Evolutionary conservation across 2,113 vertebrate species (phyloP).

Genomic region (Fulmarus glacialis): DNA sequence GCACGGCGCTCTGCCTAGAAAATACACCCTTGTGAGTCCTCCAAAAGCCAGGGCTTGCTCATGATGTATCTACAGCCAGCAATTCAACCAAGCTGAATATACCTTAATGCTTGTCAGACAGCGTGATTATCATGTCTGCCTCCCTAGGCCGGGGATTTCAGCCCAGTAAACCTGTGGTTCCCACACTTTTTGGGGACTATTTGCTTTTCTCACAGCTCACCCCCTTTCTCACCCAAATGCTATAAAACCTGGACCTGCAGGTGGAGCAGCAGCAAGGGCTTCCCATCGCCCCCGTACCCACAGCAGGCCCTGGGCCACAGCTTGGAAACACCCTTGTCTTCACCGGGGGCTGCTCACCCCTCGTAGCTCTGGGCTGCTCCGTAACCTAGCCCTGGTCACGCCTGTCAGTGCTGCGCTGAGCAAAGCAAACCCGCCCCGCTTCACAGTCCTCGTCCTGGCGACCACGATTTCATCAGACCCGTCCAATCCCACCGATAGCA

Average conservation of each 20-base stretch:
- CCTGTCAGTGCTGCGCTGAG: neutral
- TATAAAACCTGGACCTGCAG: neutral
- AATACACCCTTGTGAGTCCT: neutral
- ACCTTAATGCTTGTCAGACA: neutral
- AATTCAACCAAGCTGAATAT: neutral
- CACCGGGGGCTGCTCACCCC: neutral
- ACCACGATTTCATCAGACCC: fast-evolving
- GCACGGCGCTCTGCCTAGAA: neutral
- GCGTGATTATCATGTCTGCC: neutral
- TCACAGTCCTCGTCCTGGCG: neutral
- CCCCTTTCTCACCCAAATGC: neutral
- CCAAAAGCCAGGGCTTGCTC: neutral
- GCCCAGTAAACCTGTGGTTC: neutral
- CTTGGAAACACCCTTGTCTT: neutral
- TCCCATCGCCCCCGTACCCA: fast-evolving
- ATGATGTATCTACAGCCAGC: neutral
- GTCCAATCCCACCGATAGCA: fast-evolving
- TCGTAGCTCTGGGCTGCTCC: neutral
- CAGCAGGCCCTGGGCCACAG: neutral
- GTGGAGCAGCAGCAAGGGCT: neutral
- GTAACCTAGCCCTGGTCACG: neutral
- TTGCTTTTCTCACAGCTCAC: neutral
- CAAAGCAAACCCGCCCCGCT: neutral
- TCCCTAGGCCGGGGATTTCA: neutral
- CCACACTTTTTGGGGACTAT: neutral